Base-by-base conservation (phyloP, 2,888 invertebrate genomes). In the Calephelis perditalis region DNA sequence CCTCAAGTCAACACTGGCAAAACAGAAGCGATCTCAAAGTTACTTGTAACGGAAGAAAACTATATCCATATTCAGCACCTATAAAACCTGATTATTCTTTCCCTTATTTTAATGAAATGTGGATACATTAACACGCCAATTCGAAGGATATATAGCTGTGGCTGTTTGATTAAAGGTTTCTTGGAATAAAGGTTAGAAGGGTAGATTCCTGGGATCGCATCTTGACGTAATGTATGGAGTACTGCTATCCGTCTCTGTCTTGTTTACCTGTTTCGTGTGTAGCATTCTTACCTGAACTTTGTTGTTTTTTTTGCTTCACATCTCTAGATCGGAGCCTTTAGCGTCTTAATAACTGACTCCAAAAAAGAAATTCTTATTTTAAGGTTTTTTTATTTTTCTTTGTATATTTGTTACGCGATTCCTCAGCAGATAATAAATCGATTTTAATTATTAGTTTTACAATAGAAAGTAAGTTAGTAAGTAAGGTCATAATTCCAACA, bases 171-270 rank as follows among this genome's bases (percentile, higher is more conserved):
- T 68, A 67, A 60, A 67, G 70, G 65, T 72, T 82, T 84, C 82
- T 81, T 69, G 73, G 81, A 82, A 82, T 71, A 66, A 71, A 68
- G 74, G 75, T 74, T 72, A 78, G 74, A 72, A 74, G 77, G 74
- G 71, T 76, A 73, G 52, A 35, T 52, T 71, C 72, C 71, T 70
- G 69, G 65, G 71, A 70, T 59, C 62, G 62, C 60, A 62, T 60
- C 71, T 63, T 62, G 47, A 63, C 63, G 65, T 63, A 69, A 69
- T 68, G 47, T 62, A 61, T 62, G 59, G 55, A 58, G 63, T 71
- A 69, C 70, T 72, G 68, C 72, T 82, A 79, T 77, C 81, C 79
- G 76, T 73, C 74, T 71, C 67, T 64, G 65, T 64, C 66, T 69
- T 65, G 70, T 70, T 67, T 70, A 69, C 71, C 73, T 71, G 73